Base-by-base conservation (phyloP, 2,888 invertebrate species). In the Dinocampus coccinellae region DNA sequence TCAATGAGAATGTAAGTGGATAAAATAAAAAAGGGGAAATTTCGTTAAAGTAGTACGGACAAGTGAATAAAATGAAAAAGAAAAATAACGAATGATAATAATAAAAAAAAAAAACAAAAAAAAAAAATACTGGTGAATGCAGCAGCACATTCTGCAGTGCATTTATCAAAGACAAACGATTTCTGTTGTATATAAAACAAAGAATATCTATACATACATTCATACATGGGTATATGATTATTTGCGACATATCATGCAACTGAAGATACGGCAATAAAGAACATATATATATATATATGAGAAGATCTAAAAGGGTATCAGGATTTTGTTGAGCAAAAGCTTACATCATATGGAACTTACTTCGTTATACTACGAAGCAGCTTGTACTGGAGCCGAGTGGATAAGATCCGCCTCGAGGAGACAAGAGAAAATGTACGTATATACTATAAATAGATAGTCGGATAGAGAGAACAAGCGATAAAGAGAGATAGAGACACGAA, bases 131-230 rank as follows among this genome's bases (percentile, higher is more conserved):
- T 39, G 57, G 29, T 57, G 34, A 55, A 63, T 52, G 24, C 26
- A 22, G 47, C 22, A 53, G 55, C 24, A 68, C 53, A 70, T 61
- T 69, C 58, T 52, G 55, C 24, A 72, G 36, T 47, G 26, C 53
- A 62, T 55, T 13, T n/a, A n/a, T n/a, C 33, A 13, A 33, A 62
- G 69, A 64, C 58, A 64, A 70, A 70, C 47, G 69, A 64, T 58
- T 36, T 70, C 63, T 47, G 64, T 70, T 69, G 42, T 39, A 62
- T 53, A 63, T 69, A 26, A 6, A 24, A 53, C 53, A 2, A 6
- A 39, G 52, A 33, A 34, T 34, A 61, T 65, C 69, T 55, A 42
- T 22, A 52, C 52, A 26, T 36, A n/a, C 11, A 57, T 36, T 52
- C 36, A 66, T n/a, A 36, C 10, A 52, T 47, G 47, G 6, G 1